Percentiles rank a stretch among this genome's conserved stretches.
phyloP scores from a whole-genome alignment of 2,797 vertebrate species.

The Tenualosa ilisha region DNA sequence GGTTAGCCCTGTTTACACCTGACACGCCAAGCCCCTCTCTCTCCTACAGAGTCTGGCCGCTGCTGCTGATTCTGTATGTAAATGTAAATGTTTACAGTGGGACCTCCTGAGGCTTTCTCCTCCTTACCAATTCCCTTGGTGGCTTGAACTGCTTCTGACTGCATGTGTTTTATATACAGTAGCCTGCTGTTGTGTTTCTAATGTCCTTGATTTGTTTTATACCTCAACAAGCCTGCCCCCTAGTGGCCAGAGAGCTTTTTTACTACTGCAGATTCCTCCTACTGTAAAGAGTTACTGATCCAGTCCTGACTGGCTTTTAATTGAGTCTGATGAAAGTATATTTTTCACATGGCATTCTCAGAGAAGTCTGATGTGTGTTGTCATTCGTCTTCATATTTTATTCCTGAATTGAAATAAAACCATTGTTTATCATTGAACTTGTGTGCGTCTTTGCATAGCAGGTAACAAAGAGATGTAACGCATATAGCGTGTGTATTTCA shows the following conservation, averaged over 20 bases:
- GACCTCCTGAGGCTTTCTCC: neutral
- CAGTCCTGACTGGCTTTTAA: neutral
- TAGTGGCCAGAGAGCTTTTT: neutral
- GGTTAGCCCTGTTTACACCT: no score
- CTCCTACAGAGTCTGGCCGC: neutral
- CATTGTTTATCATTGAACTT: neutral
- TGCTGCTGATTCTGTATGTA: neutral
- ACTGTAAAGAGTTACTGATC: neutral
- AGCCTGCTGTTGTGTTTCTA: neutral
- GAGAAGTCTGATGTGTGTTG: neutral
- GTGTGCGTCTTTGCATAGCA: neutral
- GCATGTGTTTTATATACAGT: neutral
- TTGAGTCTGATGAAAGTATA: conserved; percentile 1
- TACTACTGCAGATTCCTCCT: neutral
- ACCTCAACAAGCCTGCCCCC: neutral
- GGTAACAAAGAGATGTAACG: no score
- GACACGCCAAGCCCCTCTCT: no score
- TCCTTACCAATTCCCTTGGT: neutral
- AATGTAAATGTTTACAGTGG: neutral
- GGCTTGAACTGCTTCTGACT: neutral
- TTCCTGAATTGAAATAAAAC: conserved; percentile 19
- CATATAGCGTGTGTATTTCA: no score
- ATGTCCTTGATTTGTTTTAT: conserved; percentile 4
- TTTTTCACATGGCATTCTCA: neutral
- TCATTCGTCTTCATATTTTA: neutral